Percentiles rank a stretch among this genome's conserved stretches.
These are phyloP conservation scores for Gambusia holbrooki DNA, from an alignment of 2,113 vertebrate species.

Conservation along the genomic window DNA sequence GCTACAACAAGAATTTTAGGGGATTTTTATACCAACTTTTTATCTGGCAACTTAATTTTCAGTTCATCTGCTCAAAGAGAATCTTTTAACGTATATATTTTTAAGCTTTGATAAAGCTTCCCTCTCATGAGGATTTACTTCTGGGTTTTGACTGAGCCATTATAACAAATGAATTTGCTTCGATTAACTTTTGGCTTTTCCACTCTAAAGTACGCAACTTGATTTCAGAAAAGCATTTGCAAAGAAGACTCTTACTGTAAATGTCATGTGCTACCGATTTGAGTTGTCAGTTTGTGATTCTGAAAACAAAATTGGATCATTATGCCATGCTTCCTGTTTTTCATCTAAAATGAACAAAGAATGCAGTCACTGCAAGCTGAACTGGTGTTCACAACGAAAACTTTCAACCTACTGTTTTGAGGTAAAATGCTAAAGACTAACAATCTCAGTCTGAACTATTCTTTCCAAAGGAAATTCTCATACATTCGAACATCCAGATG, in stretches of 20 bases:
- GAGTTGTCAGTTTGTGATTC: not conserved
- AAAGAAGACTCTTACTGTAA: no score
- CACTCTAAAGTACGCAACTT: no score
- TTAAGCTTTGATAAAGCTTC: not conserved
- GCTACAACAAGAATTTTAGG: no score
- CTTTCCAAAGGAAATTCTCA: conserved; percentile 37
- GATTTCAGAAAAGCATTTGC: no score
- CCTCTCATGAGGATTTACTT: not conserved
- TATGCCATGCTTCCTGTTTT: conserved; percentile 17
- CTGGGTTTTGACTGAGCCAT: not conserved
- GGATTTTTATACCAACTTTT: no score
- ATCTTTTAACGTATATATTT: no score
- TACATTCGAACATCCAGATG: conserved; percentile 23
- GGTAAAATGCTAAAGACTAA: conserved; percentile 16
- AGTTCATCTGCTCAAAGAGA: no score
- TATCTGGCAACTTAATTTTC: not conserved
- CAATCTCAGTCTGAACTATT: conserved; percentile 6
- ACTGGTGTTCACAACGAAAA: conserved; percentile 2
- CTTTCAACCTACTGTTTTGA: not conserved
- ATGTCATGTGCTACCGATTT: no score
- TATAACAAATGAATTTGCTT: not conserved
- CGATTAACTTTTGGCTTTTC: no score
- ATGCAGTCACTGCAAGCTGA: conserved; percentile 11
- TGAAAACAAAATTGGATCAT: not conserved
- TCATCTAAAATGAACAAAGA: conserved; percentile 25